A percentile compares a stretch with the other conserved stretches of the same genome.
Conservation (phyloP, 1,140 invertebrate genomes). For the Drosophila sulfurigaster region DNA sequence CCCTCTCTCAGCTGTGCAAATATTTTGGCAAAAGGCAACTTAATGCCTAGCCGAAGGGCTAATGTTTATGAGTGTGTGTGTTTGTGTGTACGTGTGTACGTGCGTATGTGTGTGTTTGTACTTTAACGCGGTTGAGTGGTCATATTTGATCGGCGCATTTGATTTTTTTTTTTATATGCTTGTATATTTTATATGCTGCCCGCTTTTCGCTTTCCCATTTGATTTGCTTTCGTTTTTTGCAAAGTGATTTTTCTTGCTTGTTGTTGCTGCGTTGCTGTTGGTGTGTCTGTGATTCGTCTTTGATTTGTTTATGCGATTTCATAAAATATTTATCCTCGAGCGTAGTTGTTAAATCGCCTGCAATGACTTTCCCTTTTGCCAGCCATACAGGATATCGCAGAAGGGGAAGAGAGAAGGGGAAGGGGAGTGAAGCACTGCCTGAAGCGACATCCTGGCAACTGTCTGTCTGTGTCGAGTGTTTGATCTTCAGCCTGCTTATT, state of each 20-base stretch:
- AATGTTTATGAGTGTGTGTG: slow-evolving; percentile 55
- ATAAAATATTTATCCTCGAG: slow-evolving; percentile 82
- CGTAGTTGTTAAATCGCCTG: slow-evolving; percentile 82
- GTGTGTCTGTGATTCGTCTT: slow-evolving; percentile 75
- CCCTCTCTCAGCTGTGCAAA: slow-evolving; percentile 64
- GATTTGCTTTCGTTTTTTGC: slow-evolving; percentile 23
- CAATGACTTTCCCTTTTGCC: slow-evolving; percentile 78
- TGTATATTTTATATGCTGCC: slow-evolving; percentile 17
- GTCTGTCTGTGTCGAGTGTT: slow-evolving; percentile 61
- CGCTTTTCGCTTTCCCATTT: slow-evolving; percentile 38
- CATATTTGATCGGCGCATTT: slow-evolving; percentile 77
- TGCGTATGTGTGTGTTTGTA: slow-evolving; percentile 43
- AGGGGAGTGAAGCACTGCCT: not conserved
- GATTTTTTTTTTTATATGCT: slow-evolving; percentile 54
- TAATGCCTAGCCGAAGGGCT: slow-evolving; percentile 66
- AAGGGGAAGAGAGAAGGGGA: not conserved
- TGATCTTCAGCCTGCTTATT: slow-evolving; percentile 63
- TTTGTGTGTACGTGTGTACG: slow-evolving; percentile 14
- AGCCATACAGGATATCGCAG: not conserved
- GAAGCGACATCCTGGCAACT: slow-evolving; percentile 38
- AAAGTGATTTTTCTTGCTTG: slow-evolving; percentile 61
- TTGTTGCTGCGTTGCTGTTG: slow-evolving; percentile 38
- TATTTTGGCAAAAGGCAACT: slow-evolving; percentile 70
- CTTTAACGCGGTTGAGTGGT: slow-evolving; percentile 76
- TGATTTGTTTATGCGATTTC: slow-evolving; percentile 84